Evolutionary conservation across 2,888 invertebrate species (phyloP).

Genomic region (Reticulitermes lucifugus): DNA sequence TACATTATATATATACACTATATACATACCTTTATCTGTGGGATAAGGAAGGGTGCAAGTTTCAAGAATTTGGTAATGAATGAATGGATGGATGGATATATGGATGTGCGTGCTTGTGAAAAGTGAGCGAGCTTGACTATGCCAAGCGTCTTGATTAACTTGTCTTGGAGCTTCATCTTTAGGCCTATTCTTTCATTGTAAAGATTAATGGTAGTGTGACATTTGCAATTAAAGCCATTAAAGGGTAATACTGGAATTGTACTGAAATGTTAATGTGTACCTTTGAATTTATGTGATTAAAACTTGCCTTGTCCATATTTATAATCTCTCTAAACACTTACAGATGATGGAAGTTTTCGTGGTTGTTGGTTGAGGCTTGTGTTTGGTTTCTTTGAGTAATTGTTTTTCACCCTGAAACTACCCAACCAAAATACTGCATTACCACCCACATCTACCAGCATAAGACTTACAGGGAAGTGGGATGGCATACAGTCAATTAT

Average conservation of each 20-base stretch:
- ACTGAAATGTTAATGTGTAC: not conserved
- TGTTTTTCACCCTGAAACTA: too few relatives aligned
- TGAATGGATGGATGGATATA: not conserved
- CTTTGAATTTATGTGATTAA: not conserved
- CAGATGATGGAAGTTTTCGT: too few relatives aligned
- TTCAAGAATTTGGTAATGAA: not conserved
- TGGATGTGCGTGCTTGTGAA: not conserved
- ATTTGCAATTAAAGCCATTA: constrained; percentile 12
- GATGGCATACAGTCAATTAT: too few relatives aligned
- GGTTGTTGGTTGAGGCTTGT: too few relatives aligned
- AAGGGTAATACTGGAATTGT: not conserved
- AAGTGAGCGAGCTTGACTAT: not conserved
- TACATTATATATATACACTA: not conserved
- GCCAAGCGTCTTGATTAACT: not conserved
- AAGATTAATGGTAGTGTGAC: constrained; percentile 9
- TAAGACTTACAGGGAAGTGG: too few relatives aligned
- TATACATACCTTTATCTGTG: not conserved
- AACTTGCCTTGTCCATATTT: not conserved
- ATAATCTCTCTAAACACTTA: not conserved
- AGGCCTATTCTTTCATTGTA: constrained; percentile 33
- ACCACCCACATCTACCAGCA: too few relatives aligned
- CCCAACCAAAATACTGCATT: too few relatives aligned
- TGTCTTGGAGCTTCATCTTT: constrained; percentile 1
- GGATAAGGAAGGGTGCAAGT: not conserved
- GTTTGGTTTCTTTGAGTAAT: too few relatives aligned